Percentiles rank a stretch among this genome's conserved stretches.
Evolutionary conservation across 2,888 invertebrate species (phyloP).

Genomic region (Apoderus coryli): DNA sequence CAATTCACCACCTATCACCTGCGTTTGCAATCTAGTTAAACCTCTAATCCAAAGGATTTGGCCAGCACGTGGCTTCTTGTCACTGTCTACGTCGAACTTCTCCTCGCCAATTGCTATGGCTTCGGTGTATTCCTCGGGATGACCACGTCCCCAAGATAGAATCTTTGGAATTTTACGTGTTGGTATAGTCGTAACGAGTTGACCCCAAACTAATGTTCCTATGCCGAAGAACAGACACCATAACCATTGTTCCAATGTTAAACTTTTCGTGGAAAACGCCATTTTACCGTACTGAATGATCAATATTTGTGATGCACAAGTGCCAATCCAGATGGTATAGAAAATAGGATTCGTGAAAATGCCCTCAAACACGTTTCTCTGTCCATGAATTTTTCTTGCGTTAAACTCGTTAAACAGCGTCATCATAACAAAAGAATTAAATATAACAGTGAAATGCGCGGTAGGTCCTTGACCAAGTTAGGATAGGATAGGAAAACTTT

Average conservation of each 20-base stretch:
- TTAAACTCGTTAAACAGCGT: slow-evolving; percentile 99
- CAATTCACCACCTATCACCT: slow-evolving; percentile 99
- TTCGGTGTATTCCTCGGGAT: slow-evolving; percentile 78
- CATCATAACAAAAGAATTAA: slow-evolving; percentile 99
- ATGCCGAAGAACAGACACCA: slow-evolving; percentile 97
- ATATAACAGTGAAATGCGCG: slow-evolving; percentile 98
- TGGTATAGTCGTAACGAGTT: slow-evolving; percentile 92
- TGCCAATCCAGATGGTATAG: slow-evolving; percentile 80
- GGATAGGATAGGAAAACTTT: too few relatives aligned
- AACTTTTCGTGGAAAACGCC: slow-evolving; percentile 89
- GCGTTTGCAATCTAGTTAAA: slow-evolving; percentile 86
- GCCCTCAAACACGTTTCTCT: slow-evolving; percentile 94
- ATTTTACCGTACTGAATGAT: slow-evolving; percentile 95
- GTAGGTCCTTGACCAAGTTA: slow-evolving; percentile 81
- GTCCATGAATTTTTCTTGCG: slow-evolving; percentile 98
- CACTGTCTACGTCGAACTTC: slow-evolving; percentile 76
- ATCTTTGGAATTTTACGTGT: slow-evolving; percentile 92
- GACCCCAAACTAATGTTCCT: slow-evolving; percentile 94
- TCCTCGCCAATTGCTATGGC: slow-evolving; percentile 76
- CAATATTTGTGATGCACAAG: slow-evolving; percentile 88
- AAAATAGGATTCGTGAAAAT: slow-evolving; percentile 97
- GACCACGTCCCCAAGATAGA: slow-evolving; percentile 90
- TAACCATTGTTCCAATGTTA: slow-evolving; percentile 93
- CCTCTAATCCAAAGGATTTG: slow-evolving; percentile 99
- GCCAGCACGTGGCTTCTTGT: slow-evolving; percentile 90